Conservation (phyloP, 1,140 invertebrate species). For the Tribolium madens region DNA sequence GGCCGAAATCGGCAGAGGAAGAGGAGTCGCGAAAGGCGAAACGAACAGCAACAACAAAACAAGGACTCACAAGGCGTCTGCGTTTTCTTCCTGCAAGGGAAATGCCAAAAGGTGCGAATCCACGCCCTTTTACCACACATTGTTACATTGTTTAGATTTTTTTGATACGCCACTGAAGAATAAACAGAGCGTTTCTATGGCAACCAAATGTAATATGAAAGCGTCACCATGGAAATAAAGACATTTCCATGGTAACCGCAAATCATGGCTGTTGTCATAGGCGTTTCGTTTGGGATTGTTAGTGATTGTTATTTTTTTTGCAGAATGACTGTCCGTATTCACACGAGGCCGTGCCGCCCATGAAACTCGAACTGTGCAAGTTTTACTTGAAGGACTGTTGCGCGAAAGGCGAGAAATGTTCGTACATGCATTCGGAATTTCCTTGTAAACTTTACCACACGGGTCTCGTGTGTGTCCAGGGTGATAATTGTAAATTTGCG, state of each 20-base stretch:
- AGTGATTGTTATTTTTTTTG: too few species aligned
- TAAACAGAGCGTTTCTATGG: too few species aligned
- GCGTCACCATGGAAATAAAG: too few species aligned
- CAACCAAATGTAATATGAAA: too few species aligned
- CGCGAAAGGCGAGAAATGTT: slow-evolving; percentile 94
- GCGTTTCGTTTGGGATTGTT: too few species aligned
- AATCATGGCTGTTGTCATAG: too few species aligned
- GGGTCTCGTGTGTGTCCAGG: slow-evolving; percentile 84
- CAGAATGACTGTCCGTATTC: slow-evolving; percentile 87
- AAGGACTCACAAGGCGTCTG: slow-evolving; percentile 80
- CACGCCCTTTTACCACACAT: too few species aligned
- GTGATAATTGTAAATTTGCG: slow-evolving; percentile 93
- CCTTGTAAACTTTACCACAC: slow-evolving; percentile 98
- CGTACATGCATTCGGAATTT: slow-evolving; percentile 97
- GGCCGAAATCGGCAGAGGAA: slow-evolving; percentile 49
- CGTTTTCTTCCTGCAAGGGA: slow-evolving; percentile 88
- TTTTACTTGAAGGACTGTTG: slow-evolving; percentile 97
- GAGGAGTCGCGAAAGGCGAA: slow-evolving; percentile 49
- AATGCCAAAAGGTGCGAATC: slow-evolving; percentile 88
- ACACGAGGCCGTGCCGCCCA: slow-evolving; percentile 84
- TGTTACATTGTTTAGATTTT: too few species aligned
- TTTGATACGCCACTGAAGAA: too few species aligned
- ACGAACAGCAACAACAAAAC: slow-evolving; percentile 57
- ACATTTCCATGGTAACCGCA: too few species aligned
- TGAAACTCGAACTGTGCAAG: slow-evolving; percentile 96